Conservation (phyloP, 2,888 invertebrate species). For the Dendrolimus pini region DNA sequence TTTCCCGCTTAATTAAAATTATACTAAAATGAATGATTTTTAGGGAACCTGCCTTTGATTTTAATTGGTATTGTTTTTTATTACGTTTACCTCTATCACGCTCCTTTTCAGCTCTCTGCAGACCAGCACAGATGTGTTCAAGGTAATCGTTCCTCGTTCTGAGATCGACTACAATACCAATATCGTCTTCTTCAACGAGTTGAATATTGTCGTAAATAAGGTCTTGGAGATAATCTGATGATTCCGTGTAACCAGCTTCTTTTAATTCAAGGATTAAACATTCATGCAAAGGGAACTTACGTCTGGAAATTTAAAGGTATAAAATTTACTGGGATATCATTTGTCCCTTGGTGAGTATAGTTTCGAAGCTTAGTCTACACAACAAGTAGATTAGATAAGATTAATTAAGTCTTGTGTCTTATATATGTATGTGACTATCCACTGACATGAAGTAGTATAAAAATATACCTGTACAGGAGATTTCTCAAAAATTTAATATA, state of each 20-base stretch:
- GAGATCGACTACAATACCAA: slow-evolving; percentile 64
- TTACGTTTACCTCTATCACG: slow-evolving; percentile 40
- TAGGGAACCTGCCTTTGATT: too few relatives aligned
- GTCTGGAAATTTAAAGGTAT: slow-evolving; percentile 39
- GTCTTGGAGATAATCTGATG: slow-evolving; percentile 68
- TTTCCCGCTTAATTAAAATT: too few relatives aligned
- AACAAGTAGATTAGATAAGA: too few relatives aligned
- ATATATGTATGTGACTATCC: too few relatives aligned
- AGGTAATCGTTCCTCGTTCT: slow-evolving; percentile 47
- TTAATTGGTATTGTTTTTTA: too few relatives aligned
- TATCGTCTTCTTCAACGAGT: slow-evolving; percentile 63
- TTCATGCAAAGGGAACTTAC: slow-evolving; percentile 67
- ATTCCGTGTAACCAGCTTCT: slow-evolving; percentile 66
- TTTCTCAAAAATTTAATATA: too few relatives aligned
- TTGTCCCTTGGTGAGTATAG: slow-evolving; percentile 1
- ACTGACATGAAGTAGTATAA: too few relatives aligned
- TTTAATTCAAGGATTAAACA: slow-evolving; percentile 72
- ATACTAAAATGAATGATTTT: too few relatives aligned
- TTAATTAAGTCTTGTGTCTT: too few relatives aligned
- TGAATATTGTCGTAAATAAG: slow-evolving; percentile 74
- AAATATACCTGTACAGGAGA: too few relatives aligned
- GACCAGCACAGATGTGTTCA: slow-evolving; percentile 40
- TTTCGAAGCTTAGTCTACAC: too few relatives aligned
- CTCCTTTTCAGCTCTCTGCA: slow-evolving; percentile 52
- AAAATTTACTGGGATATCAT: background rate